These are phyloP conservation scores for Eristalinus aeneus DNA, from an alignment of 2,888 invertebrate species.

Conservation along the genomic window DNA sequence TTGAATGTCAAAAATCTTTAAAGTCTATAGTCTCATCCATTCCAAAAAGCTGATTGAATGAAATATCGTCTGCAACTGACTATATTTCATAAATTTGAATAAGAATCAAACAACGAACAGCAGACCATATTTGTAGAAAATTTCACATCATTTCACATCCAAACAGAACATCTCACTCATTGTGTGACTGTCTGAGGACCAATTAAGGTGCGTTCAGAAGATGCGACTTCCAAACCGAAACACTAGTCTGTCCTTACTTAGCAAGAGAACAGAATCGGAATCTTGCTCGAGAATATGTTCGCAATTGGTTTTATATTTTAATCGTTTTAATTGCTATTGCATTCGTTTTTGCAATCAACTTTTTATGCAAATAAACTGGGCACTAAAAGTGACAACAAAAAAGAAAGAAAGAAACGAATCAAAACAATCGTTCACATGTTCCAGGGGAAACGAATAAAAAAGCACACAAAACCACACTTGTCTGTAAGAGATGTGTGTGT, in stretches of 20 bases:
- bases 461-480: background rate
- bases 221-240: background rate
- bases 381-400: background rate
- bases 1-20: no score
- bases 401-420: background rate
- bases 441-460: constrained; percentile 1
- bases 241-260: background rate
- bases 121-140: background rate
- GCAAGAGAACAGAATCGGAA: constrained; percentile 29
- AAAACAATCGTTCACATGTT: constrained; percentile 6
- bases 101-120: background rate
- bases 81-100: background rate
- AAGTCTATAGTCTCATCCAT: no score
- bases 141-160: background rate
- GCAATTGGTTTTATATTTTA: constrained; percentile 54
- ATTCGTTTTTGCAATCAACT: constrained; percentile 31
- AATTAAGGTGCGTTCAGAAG: background rate
- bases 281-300: background rate
- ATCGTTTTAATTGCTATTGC: constrained; percentile 51
- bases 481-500: constrained; percentile 6
- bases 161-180: background rate
- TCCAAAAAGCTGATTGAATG: no score
- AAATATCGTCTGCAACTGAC: background rate
- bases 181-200: background rate
- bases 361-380: constrained; percentile 19